phyloP scores from a whole-genome alignment of 2,888 invertebrate species.

The Eupeodes latifasciatus region DNA sequence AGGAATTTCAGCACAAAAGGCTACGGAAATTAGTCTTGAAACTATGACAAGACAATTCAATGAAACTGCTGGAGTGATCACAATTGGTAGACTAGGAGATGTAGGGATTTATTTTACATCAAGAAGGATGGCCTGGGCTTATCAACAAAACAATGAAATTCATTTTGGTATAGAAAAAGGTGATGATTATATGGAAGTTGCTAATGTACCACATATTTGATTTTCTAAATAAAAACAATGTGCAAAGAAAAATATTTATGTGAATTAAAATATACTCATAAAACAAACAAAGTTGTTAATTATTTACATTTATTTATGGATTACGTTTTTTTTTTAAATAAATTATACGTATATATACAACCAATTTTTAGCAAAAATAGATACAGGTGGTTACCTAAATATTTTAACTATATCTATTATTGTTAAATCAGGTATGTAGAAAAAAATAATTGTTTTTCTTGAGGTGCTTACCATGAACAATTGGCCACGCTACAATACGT shows the following conservation, averaged over 20 bases:
- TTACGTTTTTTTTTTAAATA: no score
- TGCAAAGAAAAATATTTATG: no score
- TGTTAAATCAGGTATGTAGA: no score
- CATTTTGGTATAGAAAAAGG: conserved; percentile 59
- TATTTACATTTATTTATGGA: no score
- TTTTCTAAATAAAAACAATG: neutral
- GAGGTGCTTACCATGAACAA: neutral
- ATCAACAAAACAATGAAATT: conserved; percentile 47
- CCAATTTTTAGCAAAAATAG: no score
- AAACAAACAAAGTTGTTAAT: no score
- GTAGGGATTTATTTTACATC: conserved; percentile 65
- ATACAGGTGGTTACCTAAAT: no score
- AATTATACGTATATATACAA: no score
- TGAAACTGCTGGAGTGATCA: conserved; percentile 90
- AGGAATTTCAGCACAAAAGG: conserved; percentile 86
- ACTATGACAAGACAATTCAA: conserved; percentile 88
- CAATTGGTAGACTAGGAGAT: conserved; percentile 85
- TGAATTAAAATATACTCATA: no score
- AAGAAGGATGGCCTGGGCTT: conserved; percentile 65
- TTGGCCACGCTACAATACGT: neutral
- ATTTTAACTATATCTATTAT: no score
- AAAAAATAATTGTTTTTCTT: neutral
- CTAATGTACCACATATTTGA: conserved; percentile 36
- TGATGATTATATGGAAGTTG: conserved; percentile 50
- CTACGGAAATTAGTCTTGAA: conserved; percentile 87